These are phyloP conservation scores for Chiloscyllium plagiosum DNA, from an alignment of 2,113 vertebrate species.

Conservation along the genomic window DNA sequence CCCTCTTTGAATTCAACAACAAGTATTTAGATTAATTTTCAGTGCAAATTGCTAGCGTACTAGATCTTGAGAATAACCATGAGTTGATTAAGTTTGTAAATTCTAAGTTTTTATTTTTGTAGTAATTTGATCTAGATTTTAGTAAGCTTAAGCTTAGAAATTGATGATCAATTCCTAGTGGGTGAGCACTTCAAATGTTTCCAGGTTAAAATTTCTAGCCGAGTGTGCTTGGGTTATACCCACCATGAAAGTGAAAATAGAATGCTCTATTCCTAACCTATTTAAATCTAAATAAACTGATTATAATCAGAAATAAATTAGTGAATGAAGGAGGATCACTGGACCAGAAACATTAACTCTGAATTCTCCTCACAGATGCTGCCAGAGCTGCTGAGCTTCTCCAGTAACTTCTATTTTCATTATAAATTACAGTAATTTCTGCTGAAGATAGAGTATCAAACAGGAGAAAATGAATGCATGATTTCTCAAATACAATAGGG, in stretches of 20 bases:
- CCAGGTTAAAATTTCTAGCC: neutral
- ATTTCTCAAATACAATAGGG: neutral
- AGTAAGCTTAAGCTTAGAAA: neutral
- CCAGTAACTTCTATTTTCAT: no score
- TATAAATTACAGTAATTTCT: neutral
- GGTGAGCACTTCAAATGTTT: neutral
- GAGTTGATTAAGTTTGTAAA: neutral
- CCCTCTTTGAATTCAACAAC: neutral
- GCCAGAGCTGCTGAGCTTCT: no score
- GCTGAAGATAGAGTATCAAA: neutral
- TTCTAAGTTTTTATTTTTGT: neutral
- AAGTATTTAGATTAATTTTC: neutral
- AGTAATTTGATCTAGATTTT: neutral
- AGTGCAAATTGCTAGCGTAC: neutral
- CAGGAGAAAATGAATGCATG: neutral
- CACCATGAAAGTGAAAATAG: neutral
- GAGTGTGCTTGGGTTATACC: neutral
- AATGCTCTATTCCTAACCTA: neutral
- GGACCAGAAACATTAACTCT: no score
- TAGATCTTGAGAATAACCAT: neutral
- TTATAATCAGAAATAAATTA: neutral
- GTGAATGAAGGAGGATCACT: no score
- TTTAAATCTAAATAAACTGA: neutral
- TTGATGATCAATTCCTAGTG: neutral
- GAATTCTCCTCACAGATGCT: no score